Evolutionary conservation across 1,140 invertebrate genomes (phyloP).

Genomic region (Diabrotica virgifera): DNA sequence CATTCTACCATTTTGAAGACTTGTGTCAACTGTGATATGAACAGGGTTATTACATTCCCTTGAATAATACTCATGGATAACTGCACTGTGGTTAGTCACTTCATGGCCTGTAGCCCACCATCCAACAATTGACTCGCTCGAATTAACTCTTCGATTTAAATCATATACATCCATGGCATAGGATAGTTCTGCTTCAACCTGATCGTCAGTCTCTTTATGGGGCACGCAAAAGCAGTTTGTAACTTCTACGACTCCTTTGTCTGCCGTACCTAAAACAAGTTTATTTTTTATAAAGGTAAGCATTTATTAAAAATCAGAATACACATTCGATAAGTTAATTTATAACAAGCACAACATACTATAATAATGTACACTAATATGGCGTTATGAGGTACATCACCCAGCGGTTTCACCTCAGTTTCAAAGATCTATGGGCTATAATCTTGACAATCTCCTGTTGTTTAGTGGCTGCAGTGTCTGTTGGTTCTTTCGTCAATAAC

Average conservation of each 20-base stretch:
- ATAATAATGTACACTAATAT: too few relatives aligned
- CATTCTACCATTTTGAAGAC: conserved; percentile 77
- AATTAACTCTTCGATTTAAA: conserved; percentile 87
- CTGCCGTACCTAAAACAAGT: conserved; percentile 68
- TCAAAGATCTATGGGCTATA: too few relatives aligned
- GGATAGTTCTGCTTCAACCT: conserved; percentile 93
- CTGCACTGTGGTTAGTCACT: conserved; percentile 93
- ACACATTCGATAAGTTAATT: background rate
- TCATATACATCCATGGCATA: conserved; percentile 95
- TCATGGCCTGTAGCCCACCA: conserved; percentile 98
- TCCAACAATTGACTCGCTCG: conserved; percentile 88
- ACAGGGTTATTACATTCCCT: conserved; percentile 91
- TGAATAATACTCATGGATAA: conserved; percentile 97
- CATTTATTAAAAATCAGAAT: background rate
- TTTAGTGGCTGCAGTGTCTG: too few relatives aligned
- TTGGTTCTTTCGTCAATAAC: too few relatives aligned
- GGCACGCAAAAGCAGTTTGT: conserved; percentile 98
- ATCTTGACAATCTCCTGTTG: too few relatives aligned
- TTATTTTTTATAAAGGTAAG: background rate
- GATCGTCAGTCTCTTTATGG: conserved; percentile 93
- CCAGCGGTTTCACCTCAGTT: too few relatives aligned
- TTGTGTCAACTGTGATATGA: conserved; percentile 92
- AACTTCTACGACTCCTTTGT: conserved; percentile 92
- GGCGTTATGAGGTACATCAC: too few relatives aligned
- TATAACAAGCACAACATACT: too few relatives aligned